Evolutionary conservation across 2,113 vertebrate species (phyloP).

Genomic region (Cochlearius cochlearius): DNA sequence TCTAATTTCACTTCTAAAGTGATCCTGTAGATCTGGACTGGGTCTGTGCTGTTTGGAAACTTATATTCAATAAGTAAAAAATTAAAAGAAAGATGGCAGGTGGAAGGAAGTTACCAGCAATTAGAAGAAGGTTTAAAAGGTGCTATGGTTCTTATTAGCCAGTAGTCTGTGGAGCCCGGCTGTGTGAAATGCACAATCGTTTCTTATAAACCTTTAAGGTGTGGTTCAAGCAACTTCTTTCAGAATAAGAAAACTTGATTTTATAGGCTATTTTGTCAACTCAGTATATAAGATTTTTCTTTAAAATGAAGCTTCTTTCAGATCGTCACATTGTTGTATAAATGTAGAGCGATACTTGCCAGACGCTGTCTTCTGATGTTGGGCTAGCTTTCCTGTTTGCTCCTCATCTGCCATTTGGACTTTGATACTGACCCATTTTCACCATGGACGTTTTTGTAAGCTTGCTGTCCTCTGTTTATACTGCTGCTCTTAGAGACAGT

Average conservation of each 20-base stretch:
- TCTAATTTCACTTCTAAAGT: constrained; percentile 19
- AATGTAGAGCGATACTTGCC: background rate
- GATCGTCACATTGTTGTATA: background rate
- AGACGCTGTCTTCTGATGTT: accelerated
- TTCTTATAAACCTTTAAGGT: background rate
- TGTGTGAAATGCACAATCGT: background rate
- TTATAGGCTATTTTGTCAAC: background rate
- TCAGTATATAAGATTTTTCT: background rate
- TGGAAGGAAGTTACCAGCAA: constrained; percentile 19
- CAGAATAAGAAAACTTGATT: background rate
- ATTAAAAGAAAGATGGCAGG: background rate
- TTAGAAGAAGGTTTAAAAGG: background rate
- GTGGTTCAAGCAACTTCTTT: background rate
- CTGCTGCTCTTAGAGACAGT: background rate
- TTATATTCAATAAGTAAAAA: background rate
- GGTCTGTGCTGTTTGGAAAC: background rate
- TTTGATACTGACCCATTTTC: background rate
- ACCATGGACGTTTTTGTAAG: background rate
- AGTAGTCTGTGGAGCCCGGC: background rate
- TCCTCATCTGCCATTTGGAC: background rate
- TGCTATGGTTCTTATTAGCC: background rate
- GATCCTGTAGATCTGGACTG: background rate
- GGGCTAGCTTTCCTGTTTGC: background rate
- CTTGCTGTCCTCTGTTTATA: background rate
- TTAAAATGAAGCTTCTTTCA: background rate